These are phyloP conservation scores for Mugil cephalus DNA, from an alignment of 2,113 vertebrate genomes.

Conservation along the genomic window DNA sequence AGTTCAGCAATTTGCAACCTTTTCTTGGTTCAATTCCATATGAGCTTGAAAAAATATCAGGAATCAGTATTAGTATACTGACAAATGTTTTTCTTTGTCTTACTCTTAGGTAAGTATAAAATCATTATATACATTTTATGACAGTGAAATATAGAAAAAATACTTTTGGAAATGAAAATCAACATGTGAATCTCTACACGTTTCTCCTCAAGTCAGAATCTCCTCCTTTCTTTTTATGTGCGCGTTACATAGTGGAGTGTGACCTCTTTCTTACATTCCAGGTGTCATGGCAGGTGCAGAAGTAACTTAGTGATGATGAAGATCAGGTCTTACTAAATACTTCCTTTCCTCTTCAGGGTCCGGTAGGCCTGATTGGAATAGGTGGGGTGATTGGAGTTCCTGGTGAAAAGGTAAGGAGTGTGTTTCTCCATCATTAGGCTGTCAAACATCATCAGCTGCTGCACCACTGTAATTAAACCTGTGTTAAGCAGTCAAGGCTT, in stretches of 20 bases:
- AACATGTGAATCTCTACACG: not conserved
- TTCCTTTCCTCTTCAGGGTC: slow-evolving; percentile 84
- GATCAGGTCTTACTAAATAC: slow-evolving; percentile 5
- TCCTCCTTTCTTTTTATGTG: not conserved
- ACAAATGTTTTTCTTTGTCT: no score
- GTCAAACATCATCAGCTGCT: slow-evolving; percentile 69
- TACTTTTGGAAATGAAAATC: not conserved
- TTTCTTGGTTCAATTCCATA: no score
- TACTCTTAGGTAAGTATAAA: no score
- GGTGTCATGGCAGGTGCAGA: slow-evolving; percentile 49
- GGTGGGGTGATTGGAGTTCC: slow-evolving; percentile 86
- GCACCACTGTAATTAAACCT: slow-evolving; percentile 73
- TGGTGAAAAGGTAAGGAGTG: slow-evolving; percentile 93
- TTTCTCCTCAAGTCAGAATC: slow-evolving; percentile 13
- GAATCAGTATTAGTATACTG: no score
- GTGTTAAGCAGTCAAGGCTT: slow-evolving; percentile 52
- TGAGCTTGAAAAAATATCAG: no score
- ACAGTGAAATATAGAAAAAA: not conserved
- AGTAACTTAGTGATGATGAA: slow-evolving; percentile 24
- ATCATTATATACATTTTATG: no score
- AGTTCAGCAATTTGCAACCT: no score
- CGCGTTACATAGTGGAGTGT: slow-evolving; percentile 18
- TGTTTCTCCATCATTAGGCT: slow-evolving; percentile 69
- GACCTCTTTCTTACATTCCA: slow-evolving; percentile 58
- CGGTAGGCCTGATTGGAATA: slow-evolving; percentile 89